phyloP scores from a whole-genome alignment of 2,888 invertebrate genomes.

The Dryobotodes eremita region DNA sequence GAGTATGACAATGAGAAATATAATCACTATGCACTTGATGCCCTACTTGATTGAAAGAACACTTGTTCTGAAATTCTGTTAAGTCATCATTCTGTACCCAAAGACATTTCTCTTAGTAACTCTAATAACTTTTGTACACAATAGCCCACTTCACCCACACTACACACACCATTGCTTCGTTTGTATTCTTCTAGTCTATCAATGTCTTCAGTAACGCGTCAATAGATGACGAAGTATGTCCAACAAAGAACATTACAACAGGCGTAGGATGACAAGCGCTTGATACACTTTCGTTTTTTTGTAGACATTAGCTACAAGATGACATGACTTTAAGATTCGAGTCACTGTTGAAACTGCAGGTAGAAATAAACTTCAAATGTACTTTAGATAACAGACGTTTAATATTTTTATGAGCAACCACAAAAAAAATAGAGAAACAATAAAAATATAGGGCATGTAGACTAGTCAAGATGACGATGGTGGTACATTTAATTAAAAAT shows the following conservation, averaged over 20 bases:
- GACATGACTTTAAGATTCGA: constrained; percentile 38
- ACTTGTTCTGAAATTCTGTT: constrained; percentile 38
- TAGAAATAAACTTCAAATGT: neutral
- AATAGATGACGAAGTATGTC: constrained; percentile 19
- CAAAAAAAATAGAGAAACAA: neutral
- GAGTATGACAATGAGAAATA: constrained; percentile 21
- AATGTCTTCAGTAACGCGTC: constrained; percentile 16
- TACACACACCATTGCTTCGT: constrained; percentile 24
- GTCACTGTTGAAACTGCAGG: constrained; percentile 11
- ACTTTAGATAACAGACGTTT: neutral
- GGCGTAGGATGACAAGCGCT: constrained; percentile 52
- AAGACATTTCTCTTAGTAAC: constrained; percentile 53
- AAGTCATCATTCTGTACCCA: constrained; percentile 44
- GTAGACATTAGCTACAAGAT: constrained; percentile 28
- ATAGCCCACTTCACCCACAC: constrained; percentile 30
- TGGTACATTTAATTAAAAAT: neutral
- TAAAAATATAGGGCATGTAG: too few relatives aligned
- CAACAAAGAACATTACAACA: constrained; percentile 19
- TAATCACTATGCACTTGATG: constrained; percentile 41
- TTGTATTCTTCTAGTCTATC: neutral
- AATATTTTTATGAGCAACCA: neutral
- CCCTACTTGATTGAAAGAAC: constrained; percentile 37
- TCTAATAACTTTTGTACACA: constrained; percentile 47
- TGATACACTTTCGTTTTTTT: constrained; percentile 62
- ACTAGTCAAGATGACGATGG: neutral